Conservation (phyloP, 2,888 invertebrate genomes). For the Andrena flavipes region DNA sequence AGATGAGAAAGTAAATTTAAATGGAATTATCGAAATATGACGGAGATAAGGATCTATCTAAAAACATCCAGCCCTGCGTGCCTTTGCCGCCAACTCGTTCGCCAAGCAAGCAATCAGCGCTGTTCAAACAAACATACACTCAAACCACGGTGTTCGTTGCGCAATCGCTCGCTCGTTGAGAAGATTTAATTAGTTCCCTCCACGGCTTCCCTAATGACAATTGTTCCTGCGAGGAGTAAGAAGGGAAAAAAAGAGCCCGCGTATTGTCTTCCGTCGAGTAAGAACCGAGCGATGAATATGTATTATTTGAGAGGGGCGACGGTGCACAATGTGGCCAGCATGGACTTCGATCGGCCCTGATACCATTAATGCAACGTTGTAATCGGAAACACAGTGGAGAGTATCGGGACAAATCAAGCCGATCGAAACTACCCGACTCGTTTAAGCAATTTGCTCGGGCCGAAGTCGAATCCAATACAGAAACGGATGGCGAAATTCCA, state of each 20-base stretch:
- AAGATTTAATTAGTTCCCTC: slow-evolving; percentile 41
- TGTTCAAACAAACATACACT: slow-evolving; percentile 29
- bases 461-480: slow-evolving; percentile 26
- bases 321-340: not conserved
- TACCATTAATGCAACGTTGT: slow-evolving; percentile 48
- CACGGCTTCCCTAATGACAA: slow-evolving; percentile 22
- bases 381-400: slow-evolving; percentile 31
- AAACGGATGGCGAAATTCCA: slow-evolving; percentile 16
- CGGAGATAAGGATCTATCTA: not conserved
- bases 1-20: too few relatives aligned
- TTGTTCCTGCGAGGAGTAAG: not conserved
- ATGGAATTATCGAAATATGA: slow-evolving; percentile 1
- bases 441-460: slow-evolving; percentile 46
- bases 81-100: slow-evolving; percentile 1
- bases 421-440: slow-evolving; percentile 51
- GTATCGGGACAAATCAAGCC: slow-evolving; percentile 56
- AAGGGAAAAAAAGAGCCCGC: slow-evolving; percentile 9
- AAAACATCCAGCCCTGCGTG: not conserved
- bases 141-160: slow-evolving; percentile 21
- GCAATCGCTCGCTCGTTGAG: slow-evolving; percentile 38
- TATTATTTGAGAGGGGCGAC: slow-evolving; percentile 19
- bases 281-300: slow-evolving; percentile 35
- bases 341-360: slow-evolving; percentile 30
- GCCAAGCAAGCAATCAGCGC: slow-evolving; percentile 13
- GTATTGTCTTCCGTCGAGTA: slow-evolving; percentile 8